These are phyloP conservation scores for Heterotilapia buettikoferi DNA, from an alignment of 2,113 vertebrate genomes.

Conservation along the genomic window DNA sequence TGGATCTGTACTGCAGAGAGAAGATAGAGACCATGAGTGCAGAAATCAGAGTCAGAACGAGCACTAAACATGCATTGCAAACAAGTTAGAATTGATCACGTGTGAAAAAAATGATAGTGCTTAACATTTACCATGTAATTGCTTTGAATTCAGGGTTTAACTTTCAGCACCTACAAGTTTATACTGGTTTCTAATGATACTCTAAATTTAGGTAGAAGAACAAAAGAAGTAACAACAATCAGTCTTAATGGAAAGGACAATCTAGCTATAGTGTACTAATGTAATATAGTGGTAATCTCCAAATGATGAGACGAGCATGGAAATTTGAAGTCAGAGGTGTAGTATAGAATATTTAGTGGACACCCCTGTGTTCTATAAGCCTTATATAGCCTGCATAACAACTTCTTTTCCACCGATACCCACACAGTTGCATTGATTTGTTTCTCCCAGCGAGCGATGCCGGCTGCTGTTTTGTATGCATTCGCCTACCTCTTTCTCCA, in stretches of 20 bases:
- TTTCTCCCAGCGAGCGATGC: not conserved
- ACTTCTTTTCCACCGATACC: not conserved
- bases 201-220: not conserved
- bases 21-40: not conserved
- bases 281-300: not conserved
- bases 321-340: not conserved
- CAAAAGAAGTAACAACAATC: not conserved
- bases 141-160: not conserved
- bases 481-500: constrained; percentile 90
- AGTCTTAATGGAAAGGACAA: not conserved
- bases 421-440: not conserved
- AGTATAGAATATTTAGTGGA: not conserved
- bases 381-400: not conserved
- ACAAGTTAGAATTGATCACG: not conserved
- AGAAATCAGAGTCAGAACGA: not conserved
- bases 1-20: constrained; percentile 85
- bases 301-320: not conserved
- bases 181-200: not conserved
- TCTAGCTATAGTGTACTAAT: not conserved
- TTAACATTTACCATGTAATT: not conserved
- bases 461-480: not conserved
- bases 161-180: not conserved
- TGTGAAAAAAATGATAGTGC: not conserved
- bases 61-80: not conserved
- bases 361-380: not conserved